Evolutionary conservation across 2,797 vertebrate genomes (phyloP), one percentile per base, ranked within the genome.

Genomic region (Lophotriccus pileatus): DNA sequence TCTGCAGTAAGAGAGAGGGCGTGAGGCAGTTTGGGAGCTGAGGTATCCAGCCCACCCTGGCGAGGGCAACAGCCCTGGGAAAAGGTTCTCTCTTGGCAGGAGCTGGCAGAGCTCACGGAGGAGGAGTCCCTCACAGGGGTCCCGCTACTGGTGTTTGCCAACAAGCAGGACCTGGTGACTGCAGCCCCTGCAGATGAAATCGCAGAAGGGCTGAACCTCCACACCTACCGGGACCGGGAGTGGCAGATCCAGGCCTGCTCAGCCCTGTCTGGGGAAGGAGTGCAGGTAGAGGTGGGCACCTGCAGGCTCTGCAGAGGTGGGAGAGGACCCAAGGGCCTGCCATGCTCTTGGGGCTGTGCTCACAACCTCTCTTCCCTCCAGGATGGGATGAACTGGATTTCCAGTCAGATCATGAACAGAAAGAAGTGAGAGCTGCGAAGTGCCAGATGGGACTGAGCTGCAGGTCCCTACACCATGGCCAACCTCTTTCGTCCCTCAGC

Each of bases 201-300:
- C 0, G 98, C 99, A 0, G 98, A 98, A 95, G 99, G 99, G 37
- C 98, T 99, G 94, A 98, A 98, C 97, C 98, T 99, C 77, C 99
- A 99, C 87, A 99, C 98, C 0, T 99, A 98, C 96, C 97, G 98
- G 53, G 98, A 99, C 88, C 97, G 98, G 7, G 98, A 98, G 92
- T 99, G 99, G 98, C 98, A 99, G 98, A 99, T 99, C 90, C 99
- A 99, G 96, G 98, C 98, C 93, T 99, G 98, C 96, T 99, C 99
- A 0, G 99, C 98, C 25, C 95, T 99, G 87, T 98, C 98, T 53
- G 98, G 98, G 46, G 98, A 99, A 96, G 98, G 99, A 75, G 98
- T 99, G 75, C 98, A 99, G 98, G 99, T 98, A 96, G 6, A 47
- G 21, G 49, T 7, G 55, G 41, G 39, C 16, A 13, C 11, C 58